Conservation (phyloP, 1,140 invertebrate species). For the Magallana ariakensis region DNA sequence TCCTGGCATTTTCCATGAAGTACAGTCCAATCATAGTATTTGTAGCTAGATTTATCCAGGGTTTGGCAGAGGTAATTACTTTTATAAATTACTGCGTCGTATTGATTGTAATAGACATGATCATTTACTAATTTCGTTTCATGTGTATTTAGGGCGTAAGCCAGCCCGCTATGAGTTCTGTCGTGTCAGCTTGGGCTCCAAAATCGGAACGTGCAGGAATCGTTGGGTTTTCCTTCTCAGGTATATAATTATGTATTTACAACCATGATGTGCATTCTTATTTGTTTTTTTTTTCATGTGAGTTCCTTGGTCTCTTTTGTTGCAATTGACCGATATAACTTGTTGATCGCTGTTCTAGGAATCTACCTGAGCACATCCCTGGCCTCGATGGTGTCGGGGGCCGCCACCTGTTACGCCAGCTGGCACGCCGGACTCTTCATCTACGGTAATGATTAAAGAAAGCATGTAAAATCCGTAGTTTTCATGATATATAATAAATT, state of each 20-base stretch:
- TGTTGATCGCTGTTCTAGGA: not conserved
- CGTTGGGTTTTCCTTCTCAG: constrained; percentile 74
- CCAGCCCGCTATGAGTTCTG: constrained; percentile 72
- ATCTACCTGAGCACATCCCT: constrained; percentile 48
- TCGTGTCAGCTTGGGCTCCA: constrained; percentile 77
- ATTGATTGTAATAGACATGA: too few species aligned
- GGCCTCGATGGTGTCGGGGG: constrained; percentile 41
- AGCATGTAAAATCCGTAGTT: not conserved
- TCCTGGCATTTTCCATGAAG: constrained; percentile 45
- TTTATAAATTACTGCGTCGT: not conserved
- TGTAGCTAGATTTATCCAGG: constrained; percentile 55
- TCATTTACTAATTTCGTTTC: not conserved
- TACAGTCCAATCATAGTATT: constrained; percentile 33
- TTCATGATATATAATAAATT: too few species aligned
- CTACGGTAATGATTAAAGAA: constrained; percentile 40
- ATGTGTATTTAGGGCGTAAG: constrained; percentile 79
- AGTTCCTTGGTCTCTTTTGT: not conserved
- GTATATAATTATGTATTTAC: constrained; percentile 49
- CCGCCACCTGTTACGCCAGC: constrained; percentile 37
- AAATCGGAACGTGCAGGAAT: constrained; percentile 73
- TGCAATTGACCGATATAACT: not conserved
- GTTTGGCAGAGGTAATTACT: constrained; percentile 56
- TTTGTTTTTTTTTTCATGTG: not conserved
- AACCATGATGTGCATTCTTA: too few species aligned
- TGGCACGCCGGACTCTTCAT: constrained; percentile 46